Conservation (phyloP, 2,888 invertebrate genomes). For the Drosophila meridiana region DNA sequence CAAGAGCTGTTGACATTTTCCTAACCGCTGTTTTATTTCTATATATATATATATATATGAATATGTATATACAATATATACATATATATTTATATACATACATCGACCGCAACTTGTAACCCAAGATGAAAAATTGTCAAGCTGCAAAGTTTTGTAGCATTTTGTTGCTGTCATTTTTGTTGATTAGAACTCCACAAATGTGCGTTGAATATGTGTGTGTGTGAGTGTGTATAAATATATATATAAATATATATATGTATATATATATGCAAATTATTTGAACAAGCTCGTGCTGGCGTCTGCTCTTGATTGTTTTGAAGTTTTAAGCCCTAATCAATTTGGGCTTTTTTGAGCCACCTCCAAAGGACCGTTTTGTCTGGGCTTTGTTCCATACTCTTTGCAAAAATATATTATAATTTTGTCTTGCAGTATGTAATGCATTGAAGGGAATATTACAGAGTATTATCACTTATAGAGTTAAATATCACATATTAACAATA, state of each 20-base stretch:
- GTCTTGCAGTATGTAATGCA: background rate
- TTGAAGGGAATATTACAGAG: background rate
- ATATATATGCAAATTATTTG: slow-evolving; percentile 5
- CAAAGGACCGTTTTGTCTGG: slow-evolving; percentile 35
- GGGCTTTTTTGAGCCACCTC: slow-evolving; percentile 64
- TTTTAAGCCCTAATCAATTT: slow-evolving; percentile 79
- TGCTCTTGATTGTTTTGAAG: slow-evolving; percentile 76
- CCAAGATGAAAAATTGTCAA: slow-evolving; percentile 50
- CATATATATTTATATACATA: slow-evolving; percentile 15
- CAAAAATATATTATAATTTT: background rate
- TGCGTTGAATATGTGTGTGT: slow-evolving; percentile 7
- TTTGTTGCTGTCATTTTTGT: slow-evolving; percentile 69
- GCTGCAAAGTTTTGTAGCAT: slow-evolving; percentile 64
- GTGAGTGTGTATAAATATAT: slow-evolving; percentile 1
- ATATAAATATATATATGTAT: slow-evolving; percentile 4
- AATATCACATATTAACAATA: background rate
- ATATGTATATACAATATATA: background rate
- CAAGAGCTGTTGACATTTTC: slow-evolving; percentile 65
- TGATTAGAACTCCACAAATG: slow-evolving; percentile 65
- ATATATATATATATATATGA: slow-evolving; percentile 19
- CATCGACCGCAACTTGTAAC: slow-evolving; percentile 34
- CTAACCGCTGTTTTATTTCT: slow-evolving; percentile 40
- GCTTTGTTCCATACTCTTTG: slow-evolving; percentile 10
- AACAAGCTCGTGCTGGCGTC: slow-evolving; percentile 31
- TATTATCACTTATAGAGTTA: background rate